phyloP scores from a whole-genome alignment of 1,140 invertebrate genomes.

The Brachionus rotundiformis region DNA sequence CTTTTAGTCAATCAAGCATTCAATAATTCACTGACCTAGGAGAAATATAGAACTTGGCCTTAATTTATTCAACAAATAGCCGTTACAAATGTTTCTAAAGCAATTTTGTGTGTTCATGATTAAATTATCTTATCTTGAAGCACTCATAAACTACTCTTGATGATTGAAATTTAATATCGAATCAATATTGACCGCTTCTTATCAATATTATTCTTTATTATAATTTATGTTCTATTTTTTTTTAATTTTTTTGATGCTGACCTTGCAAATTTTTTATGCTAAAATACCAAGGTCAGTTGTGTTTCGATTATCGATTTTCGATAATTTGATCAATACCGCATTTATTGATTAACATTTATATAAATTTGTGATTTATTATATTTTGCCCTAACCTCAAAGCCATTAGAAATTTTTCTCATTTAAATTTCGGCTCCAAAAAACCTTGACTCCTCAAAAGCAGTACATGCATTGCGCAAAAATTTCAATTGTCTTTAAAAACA shows the following conservation, averaged over 20 bases:
- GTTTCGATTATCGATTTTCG: not conserved
- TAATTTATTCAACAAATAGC: constrained; percentile 37
- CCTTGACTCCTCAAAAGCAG: not conserved
- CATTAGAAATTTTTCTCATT: no score
- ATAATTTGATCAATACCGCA: not conserved
- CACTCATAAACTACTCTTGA: constrained; percentile 16
- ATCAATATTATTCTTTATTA: not conserved
- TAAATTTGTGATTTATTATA: not conserved
- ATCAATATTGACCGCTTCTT: not conserved
- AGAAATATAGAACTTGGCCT: not conserved
- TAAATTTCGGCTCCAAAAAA: no score
- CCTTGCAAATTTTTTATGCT: constrained; percentile 11
- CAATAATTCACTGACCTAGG: constrained; percentile 41
- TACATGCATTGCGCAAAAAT: not conserved
- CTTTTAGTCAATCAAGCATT: constrained; percentile 36
- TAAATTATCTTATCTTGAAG: constrained; percentile 44
- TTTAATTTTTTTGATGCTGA: no score
- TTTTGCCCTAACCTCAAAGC: no score
- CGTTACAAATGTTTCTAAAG: not conserved
- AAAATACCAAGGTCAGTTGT: not conserved
- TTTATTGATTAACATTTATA: not conserved
- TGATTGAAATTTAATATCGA: constrained; percentile 8
- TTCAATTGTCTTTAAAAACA: no score
- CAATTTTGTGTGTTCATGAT: not conserved
- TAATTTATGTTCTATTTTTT: not conserved